Base-by-base conservation (phyloP, 2,113 vertebrate species). In the Gallinago jamesoni region DNA sequence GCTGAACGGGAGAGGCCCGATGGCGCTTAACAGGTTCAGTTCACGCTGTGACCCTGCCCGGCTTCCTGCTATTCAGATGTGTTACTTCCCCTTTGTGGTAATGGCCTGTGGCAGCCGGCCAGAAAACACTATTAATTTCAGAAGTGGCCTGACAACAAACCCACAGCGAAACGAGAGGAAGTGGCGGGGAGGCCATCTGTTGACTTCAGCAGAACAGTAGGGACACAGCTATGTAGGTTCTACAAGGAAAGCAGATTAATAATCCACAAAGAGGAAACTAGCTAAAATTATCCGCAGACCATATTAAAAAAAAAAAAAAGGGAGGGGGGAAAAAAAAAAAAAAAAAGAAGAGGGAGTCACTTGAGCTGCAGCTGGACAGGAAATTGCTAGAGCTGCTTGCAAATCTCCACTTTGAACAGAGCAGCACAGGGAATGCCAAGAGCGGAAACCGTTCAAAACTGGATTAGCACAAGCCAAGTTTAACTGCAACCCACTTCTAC, bases 361-460 rank as follows among this genome's bases (percentile, higher is more conserved):
- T 98, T 96, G 96, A 98, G 98, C 96, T 96, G 98, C 98, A 98
- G 98, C 98, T 98, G 98, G 98, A 98, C 98, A 98, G 98, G 98
- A 99, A 99, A 99, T 99, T 98, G 98, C 98, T 98, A 97, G 97
- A 96, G 97, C 98, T 98, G 98, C 97, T 97, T 97, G 97, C 97
- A 98, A 98, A 98, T 98, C 98, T 98, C 97, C 94, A 97, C 98
- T 98, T 98, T 98, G 97, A 98, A 98, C 98, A 96, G 96, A 98
- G 98, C 95, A 98, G 98, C 97, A 95, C 37, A 96, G 97, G 98
- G 98, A 98, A 98, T 98, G 97, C 97, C 98, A 98, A 98, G 98
- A 98, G 97, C 98, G 98, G 98, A 98, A 99, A 98, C 97, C 68
- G 96, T 98, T 98, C 94, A 97, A 98, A 98, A 97, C 98, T 94